Percentiles rank a stretch among this genome's conserved stretches.
Conservation (phyloP, 2,113 vertebrate genomes). For the Corythornis cristatus region DNA sequence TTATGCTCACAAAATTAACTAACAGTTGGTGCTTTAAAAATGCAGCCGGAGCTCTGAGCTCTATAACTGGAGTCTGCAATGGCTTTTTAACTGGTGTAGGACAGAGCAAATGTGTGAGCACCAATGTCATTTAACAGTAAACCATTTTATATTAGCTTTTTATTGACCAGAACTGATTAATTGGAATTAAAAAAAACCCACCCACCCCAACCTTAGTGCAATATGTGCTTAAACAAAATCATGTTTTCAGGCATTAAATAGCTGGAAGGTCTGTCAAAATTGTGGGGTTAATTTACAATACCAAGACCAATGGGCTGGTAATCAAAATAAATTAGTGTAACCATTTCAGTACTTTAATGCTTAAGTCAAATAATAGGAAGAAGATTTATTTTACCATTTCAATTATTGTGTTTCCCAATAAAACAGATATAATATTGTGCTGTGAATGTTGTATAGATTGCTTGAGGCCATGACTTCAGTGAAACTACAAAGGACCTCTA, state of each 20-base stretch:
- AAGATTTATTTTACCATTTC: conserved; percentile 22
- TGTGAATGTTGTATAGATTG: neutral
- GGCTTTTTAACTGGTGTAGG: conserved; percentile 31
- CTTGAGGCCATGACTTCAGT: neutral
- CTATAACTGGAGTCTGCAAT: neutral
- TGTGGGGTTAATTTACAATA: conserved; percentile 6
- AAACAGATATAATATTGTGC: neutral
- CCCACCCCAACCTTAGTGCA: neutral
- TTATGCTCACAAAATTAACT: conserved; percentile 60
- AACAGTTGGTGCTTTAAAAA: conserved; percentile 52
- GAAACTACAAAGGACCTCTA: neutral
- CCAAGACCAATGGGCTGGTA: neutral
- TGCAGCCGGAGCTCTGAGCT: neutral
- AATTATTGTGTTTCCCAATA: neutral
- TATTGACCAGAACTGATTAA: conserved; percentile 1
- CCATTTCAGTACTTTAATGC: neutral
- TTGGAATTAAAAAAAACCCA: neutral
- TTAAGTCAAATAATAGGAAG: conserved; percentile 1
- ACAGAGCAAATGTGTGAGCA: neutral
- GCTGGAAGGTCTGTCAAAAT: neutral
- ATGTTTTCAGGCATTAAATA: neutral
- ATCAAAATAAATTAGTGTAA: conserved; percentile 25
- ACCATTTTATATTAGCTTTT: conserved; percentile 5
- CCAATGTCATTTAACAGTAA: neutral
- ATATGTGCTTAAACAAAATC: neutral